Conservation (phyloP, 2,797 vertebrate species). For the Pipistrellus kuhlii region DNA sequence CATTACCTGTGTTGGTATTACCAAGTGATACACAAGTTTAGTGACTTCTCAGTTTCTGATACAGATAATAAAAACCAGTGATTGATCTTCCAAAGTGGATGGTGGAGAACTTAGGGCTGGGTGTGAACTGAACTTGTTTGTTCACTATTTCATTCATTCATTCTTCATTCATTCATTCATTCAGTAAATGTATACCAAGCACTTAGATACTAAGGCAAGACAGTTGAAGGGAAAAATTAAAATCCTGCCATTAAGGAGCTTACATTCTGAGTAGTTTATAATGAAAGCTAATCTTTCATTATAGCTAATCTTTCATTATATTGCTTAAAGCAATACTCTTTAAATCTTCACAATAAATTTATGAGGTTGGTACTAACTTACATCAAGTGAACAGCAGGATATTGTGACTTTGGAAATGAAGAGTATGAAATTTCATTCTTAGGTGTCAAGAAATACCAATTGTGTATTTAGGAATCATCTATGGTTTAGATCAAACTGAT, state of each 20-base stretch:
- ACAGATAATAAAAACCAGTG: neutral
- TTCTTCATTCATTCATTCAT: neutral
- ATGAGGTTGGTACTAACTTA: neutral
- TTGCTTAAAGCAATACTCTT: neutral
- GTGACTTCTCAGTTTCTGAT: slow-evolving; percentile 25
- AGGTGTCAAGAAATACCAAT: neutral
- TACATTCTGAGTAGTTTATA: neutral
- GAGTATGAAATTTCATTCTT: slow-evolving; percentile 22
- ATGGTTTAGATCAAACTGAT: slow-evolving; percentile 18
- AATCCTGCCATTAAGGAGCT: neutral
- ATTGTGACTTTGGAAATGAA: neutral
- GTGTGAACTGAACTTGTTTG: neutral
- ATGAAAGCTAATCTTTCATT: slow-evolving; percentile 3
- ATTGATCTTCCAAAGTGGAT: neutral
- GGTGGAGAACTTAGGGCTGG: neutral
- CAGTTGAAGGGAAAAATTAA: neutral
- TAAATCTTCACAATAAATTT: slow-evolving; percentile 35
- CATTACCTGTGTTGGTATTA: neutral
- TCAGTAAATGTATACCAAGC: neutral
- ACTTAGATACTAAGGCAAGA: neutral
- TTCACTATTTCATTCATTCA: slow-evolving; percentile 7
- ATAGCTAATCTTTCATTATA: neutral
- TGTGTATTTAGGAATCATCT: neutral
- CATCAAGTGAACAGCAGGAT: neutral
- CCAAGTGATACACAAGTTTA: neutral